These are phyloP conservation scores for Drosophila tristis DNA, from an alignment of 1,140 invertebrate species.

Conservation along the genomic window DNA sequence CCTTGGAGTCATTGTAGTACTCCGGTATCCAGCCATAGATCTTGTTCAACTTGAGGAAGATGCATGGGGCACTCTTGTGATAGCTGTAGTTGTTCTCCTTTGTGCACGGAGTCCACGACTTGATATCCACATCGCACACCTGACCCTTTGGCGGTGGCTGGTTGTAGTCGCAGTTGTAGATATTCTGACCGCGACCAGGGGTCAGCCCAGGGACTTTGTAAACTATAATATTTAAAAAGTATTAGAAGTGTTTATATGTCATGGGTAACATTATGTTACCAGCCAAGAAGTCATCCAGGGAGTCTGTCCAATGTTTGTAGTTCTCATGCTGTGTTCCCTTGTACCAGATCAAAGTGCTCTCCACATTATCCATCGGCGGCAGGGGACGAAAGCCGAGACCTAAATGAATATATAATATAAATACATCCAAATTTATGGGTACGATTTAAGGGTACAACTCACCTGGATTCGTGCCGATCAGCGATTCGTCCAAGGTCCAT, in stretches of 20 bases:
- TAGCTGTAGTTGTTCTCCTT: constrained; percentile 90
- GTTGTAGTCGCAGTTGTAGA: constrained; percentile 88
- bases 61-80: constrained; percentile 91
- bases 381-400: constrained; percentile 95
- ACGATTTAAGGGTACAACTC: constrained; percentile 32
- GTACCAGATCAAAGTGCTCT: constrained; percentile 97
- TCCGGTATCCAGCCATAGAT: constrained; percentile 92
- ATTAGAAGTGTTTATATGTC: too few species aligned
- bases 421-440: constrained; percentile 9
- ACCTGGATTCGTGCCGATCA: constrained; percentile 97
- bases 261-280: constrained; percentile 85
- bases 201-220: constrained; percentile 89
- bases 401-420: constrained; percentile 75
- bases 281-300: constrained; percentile 89
- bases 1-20: constrained; percentile 87
- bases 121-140: constrained; percentile 90
- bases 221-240: constrained; percentile 81
- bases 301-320: constrained; percentile 91
- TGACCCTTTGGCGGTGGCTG: constrained; percentile 87
- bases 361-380: constrained; percentile 92
- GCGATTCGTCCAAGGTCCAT: constrained; percentile 91
- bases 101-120: constrained; percentile 87
- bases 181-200: constrained; percentile 88
- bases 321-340: constrained; percentile 90
- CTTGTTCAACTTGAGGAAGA: constrained; percentile 93